These are phyloP conservation scores for Linnaemya tessellans DNA, from an alignment of 2,888 invertebrate species.

Conservation along the genomic window DNA sequence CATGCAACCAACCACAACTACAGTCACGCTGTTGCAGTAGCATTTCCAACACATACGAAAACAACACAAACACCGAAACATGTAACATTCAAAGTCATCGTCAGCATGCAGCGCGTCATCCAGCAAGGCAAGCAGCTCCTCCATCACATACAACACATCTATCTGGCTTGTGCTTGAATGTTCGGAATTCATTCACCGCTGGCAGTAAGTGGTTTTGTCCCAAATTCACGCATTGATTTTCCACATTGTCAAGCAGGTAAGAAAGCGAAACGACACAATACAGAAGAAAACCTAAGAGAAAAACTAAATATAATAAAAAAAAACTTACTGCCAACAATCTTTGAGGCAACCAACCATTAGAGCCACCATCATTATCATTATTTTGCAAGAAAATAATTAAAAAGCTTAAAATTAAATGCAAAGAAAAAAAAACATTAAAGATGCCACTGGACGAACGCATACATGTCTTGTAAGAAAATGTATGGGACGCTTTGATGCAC, in stretches of 20 bases:
- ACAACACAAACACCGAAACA: conserved; percentile 34
- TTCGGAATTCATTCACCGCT: conserved; percentile 37
- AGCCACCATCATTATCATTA: conserved; percentile 67
- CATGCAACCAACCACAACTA: conserved; percentile 66
- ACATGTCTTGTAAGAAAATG: conserved; percentile 50
- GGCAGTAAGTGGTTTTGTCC: conserved; percentile 74
- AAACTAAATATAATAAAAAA: conserved; percentile 21
- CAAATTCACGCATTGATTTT: conserved; percentile 79
- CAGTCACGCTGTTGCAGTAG: conserved; percentile 48
- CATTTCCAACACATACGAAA: conserved; percentile 48
- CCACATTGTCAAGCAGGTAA: conserved; percentile 79
- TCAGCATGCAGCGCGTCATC: conserved; percentile 58
- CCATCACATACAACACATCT: conserved; percentile 30
- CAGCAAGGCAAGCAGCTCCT: conserved; percentile 41
- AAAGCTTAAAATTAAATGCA: conserved; percentile 21
- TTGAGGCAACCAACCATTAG: conserved; percentile 68
- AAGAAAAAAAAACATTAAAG: conserved; percentile 29
- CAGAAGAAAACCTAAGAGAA: conserved; percentile 44
- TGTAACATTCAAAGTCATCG: conserved; percentile 62
- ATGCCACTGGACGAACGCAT: conserved; percentile 71
- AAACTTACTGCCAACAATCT: conserved; percentile 53
- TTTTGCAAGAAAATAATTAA: conserved; percentile 64
- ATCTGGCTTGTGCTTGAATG: conserved; percentile 26
- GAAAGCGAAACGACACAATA: conserved; percentile 77
- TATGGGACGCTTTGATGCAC: conserved; percentile 68